phyloP scores from a whole-genome alignment of 2,797 vertebrate species.

The Podarcis lilfordi region DNA sequence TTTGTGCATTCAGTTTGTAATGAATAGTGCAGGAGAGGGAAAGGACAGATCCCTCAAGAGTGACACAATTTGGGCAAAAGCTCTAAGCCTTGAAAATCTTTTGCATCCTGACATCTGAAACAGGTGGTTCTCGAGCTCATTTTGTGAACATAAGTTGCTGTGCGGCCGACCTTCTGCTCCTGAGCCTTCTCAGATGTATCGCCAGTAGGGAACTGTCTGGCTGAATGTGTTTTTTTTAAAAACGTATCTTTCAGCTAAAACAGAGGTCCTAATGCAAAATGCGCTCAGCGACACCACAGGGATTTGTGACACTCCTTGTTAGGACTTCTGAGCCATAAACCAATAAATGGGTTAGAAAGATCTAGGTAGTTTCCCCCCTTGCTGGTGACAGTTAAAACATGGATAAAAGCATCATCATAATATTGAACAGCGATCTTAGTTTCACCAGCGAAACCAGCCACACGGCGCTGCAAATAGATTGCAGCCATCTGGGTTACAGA shows the following conservation, averaged over 20 bases:
- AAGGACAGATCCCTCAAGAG: constrained; percentile 20
- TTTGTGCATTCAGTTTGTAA: not conserved
- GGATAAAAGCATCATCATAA: constrained; percentile 43
- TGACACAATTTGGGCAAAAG: constrained; percentile 51
- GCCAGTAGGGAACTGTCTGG: constrained; percentile 60
- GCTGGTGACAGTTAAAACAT: constrained; percentile 41
- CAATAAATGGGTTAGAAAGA: constrained; percentile 64
- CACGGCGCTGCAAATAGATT: constrained; percentile 20
- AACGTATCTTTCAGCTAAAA: constrained; percentile 67
- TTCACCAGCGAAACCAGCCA: constrained; percentile 31
- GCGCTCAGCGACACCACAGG: constrained; percentile 37
- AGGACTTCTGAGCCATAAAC: constrained; percentile 57
- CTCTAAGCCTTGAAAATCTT: constrained; percentile 48
- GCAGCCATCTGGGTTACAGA: not conserved
- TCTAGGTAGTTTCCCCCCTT: constrained; percentile 14
- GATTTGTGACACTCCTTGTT: constrained; percentile 55
- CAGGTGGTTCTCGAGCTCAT: constrained; percentile 60
- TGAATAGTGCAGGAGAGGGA: not conserved
- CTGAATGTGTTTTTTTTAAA: constrained; percentile 53
- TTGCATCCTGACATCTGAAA: constrained; percentile 63
- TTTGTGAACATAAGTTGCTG: constrained; percentile 57
- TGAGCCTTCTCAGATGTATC: constrained; percentile 65
- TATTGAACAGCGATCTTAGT: constrained; percentile 50
- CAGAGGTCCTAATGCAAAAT: constrained; percentile 69
- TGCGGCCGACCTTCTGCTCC: constrained; percentile 51